Conservation (phyloP, 2,797 vertebrate species). For the Naso thynnoides region DNA sequence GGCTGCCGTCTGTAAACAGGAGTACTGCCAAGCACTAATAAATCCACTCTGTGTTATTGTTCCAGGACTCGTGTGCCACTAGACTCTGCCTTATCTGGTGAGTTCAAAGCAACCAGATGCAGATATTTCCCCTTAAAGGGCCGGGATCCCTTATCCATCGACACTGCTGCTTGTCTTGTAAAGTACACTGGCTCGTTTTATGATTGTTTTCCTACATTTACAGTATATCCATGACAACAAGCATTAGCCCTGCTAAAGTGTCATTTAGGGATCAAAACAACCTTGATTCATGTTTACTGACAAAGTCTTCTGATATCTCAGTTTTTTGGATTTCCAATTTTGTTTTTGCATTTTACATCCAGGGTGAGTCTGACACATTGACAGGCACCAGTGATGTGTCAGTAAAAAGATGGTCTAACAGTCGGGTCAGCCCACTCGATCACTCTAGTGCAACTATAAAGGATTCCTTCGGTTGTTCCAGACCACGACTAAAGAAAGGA, state of each 20-base stretch:
- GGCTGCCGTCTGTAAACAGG: conserved; percentile 48
- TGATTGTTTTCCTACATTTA: neutral
- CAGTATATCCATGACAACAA: neutral
- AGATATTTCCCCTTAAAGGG: conserved; percentile 12
- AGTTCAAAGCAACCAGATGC: conserved; percentile 28
- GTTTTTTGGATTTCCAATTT: neutral
- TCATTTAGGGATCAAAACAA: neutral
- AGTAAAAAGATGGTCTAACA: neutral
- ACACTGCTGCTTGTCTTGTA: neutral
- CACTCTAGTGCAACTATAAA: neutral
- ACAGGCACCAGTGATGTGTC: neutral
- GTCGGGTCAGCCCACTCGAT: neutral
- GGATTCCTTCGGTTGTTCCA: no score
- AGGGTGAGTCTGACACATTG: neutral
- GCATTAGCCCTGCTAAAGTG: neutral
- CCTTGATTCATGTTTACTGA: neutral
- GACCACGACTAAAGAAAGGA: neutral
- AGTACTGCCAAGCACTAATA: conserved; percentile 49
- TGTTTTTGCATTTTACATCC: neutral
- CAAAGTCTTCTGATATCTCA: neutral
- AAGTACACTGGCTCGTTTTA: neutral
- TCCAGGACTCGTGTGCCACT: conserved; percentile 40
- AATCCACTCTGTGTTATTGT: conserved; percentile 62
- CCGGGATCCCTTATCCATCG: neutral
- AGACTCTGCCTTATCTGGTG: conserved; percentile 57